These are phyloP conservation scores for Machimus atricapillus DNA, from an alignment of 2,888 invertebrate genomes.

Conservation along the genomic window DNA sequence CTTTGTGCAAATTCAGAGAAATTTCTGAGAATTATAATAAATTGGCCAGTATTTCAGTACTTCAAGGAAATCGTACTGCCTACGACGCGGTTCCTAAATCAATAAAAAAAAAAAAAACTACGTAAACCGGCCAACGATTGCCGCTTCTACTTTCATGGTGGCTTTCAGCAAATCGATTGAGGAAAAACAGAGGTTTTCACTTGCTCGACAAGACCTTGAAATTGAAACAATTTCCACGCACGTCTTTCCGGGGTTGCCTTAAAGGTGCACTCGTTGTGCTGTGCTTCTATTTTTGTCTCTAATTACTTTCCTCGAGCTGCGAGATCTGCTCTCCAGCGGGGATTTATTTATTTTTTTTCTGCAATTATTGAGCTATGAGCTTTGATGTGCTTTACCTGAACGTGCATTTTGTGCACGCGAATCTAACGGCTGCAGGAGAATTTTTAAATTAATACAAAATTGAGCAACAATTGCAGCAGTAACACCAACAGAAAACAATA, in stretches of 20 bases:
- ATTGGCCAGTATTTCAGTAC: neutral
- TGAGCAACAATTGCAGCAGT: neutral
- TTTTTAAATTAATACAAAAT: neutral
- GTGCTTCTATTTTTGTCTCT: neutral
- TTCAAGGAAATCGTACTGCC: neutral
- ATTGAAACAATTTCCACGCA: constrained; percentile 24
- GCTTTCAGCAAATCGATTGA: neutral
- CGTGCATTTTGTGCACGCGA: neutral
- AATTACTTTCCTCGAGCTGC: constrained; percentile 28
- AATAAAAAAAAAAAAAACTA: neutral
- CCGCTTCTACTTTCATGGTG: constrained; percentile 1
- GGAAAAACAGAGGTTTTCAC: constrained; percentile 2
- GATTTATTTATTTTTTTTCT: neutral
- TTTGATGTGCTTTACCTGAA: neutral
- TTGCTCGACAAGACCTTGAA: constrained; percentile 18
- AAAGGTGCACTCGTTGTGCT: constrained; percentile 9
- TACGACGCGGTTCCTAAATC: neutral
- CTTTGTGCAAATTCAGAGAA: neutral
- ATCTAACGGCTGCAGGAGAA: neutral
- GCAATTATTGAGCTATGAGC: neutral
- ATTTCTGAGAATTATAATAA: neutral
- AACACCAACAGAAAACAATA: neutral
- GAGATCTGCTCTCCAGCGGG: neutral
- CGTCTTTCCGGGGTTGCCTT: neutral
- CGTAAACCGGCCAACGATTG: neutral